Evolutionary conservation across 1,140 invertebrate species (phyloP), one percentile per base, ranked within the genome.

Genomic region (Belonocnema kinseyi): DNA sequence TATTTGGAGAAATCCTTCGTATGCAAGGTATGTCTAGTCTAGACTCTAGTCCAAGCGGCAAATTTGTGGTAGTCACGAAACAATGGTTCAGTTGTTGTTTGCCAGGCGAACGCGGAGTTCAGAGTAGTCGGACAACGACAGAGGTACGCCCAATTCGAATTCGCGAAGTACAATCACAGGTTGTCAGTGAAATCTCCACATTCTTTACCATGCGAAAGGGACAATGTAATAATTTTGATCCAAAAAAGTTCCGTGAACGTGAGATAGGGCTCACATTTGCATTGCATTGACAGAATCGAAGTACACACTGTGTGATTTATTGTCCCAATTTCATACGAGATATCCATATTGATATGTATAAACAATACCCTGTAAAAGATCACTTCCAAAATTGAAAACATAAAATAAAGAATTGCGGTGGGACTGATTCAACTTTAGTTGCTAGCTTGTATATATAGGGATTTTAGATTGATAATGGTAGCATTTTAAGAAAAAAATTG

Each of bases 131-230:
- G 78, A 79, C 72, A 81, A 79, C 76, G 80, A 79, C 76, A 78
- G 56, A 77, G 77, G 76, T 78, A 80, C 74, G 58, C 73, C 75
- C 78, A 79, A 82, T 85, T 82, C 77, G 77, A 80, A 82, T 75
- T 72, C 79, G 50, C 75, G 75, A 77, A 61, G 72, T 76, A 73
- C 53, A 16, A 77, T 58, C 80, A 80, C 79, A 74, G 80, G 78
- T 83, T 83, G 82, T 83, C 81, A 81, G 80, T 66, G 26, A 66
- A 66, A 66, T 14, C 61, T 66, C 40, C n/a, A 33, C 61, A 66
- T 66, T 66, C 61, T 66, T 40, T 7, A 16, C n/a, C 16, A 14
- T 66, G 26, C 61, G 33, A 33, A 6, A 66, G 21, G 61, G 61
- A 46, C 61, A 66, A 40, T 66, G 26, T 8, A 40, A 66, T 66